Evolutionary conservation across 2,888 invertebrate species (phyloP).

Genomic region (Callyntrura sp.): DNA sequence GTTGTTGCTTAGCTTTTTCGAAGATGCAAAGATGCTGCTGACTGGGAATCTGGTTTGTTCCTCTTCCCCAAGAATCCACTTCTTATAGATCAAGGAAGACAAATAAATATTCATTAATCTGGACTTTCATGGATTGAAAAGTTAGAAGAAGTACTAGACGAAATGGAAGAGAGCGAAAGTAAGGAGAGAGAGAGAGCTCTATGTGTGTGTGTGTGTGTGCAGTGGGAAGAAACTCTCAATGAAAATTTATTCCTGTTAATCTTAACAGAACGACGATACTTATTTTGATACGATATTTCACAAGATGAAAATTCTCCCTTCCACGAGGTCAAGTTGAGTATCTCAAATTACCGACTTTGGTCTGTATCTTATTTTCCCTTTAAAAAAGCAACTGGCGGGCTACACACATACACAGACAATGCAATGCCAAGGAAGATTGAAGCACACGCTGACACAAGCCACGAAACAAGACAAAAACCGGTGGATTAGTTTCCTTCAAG

Average conservation of each 20-base stretch:
- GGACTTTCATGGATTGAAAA: conserved; percentile 81
- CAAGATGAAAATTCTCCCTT: conserved; percentile 59
- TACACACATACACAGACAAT: too few relatives aligned
- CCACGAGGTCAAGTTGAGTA: conserved; percentile 76
- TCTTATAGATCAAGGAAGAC: conserved; percentile 71
- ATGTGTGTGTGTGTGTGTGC: too few relatives aligned
- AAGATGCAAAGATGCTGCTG: background rate
- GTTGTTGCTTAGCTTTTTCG: background rate
- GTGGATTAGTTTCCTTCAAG: background rate
- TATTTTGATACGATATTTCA: conserved; percentile 75
- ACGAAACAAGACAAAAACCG: background rate
- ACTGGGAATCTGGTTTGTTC: background rate
- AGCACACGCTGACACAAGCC: background rate
- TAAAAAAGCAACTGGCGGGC: too few relatives aligned
- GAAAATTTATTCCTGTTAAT: conserved; percentile 83
- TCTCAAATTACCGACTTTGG: conserved; percentile 48
- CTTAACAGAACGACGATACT: conserved; percentile 65
- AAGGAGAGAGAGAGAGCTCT: conserved; percentile 20
- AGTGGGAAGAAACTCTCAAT: conserved; percentile 75
- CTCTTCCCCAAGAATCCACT: conserved; percentile 10
- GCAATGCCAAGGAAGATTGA: background rate
- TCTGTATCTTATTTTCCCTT: background rate
- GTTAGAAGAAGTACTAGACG: conserved; percentile 71
- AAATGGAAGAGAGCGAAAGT: conserved; percentile 50
- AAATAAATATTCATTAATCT: conserved; percentile 84